Percentiles rank a stretch among this genome's conserved stretches.
Evolutionary conservation across 1,140 invertebrate species (phyloP).

Genomic region (Acromyrmex heyeri): DNA sequence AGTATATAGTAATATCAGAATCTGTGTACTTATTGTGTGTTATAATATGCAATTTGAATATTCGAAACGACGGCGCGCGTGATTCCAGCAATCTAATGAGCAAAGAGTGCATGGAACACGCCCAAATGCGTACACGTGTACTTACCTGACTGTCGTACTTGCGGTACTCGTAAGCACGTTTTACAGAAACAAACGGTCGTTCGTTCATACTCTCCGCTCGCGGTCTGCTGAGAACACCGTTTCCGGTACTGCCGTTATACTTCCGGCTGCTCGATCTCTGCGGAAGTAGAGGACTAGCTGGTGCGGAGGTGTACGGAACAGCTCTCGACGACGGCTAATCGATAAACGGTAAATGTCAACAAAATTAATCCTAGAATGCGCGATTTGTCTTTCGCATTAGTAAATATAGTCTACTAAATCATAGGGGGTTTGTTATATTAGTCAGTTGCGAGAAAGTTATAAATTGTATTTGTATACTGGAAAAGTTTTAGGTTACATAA

Average conservation of each 20-base stretch:
- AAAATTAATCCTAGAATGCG: conserved; percentile 28
- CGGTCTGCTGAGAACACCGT: conserved; percentile 79
- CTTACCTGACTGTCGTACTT: conserved; percentile 87
- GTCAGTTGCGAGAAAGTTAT: neutral
- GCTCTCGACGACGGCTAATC: conserved; percentile 71
- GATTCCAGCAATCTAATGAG: conserved; percentile 41
- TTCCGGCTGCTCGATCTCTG: conserved; percentile 89
- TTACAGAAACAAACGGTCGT: conserved; percentile 89
- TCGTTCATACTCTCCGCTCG: conserved; percentile 86
- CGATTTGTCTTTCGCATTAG: conserved; percentile 19
- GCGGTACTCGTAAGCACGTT: conserved; percentile 89
- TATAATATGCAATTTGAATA: neutral
- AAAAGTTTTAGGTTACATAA: neutral
- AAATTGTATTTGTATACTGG: neutral
- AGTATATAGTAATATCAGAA: neutral
- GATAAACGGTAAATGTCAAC: conserved; percentile 46
- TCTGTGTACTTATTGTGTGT: neutral
- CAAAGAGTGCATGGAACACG: neutral
- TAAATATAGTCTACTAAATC: conserved; percentile 16
- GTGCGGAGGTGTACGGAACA: conserved; percentile 85
- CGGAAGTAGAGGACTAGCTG: conserved; percentile 88
- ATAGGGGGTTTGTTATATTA: neutral
- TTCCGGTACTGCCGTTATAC: conserved; percentile 84
- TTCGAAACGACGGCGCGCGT: conserved; percentile 38
- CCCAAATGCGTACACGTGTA: neutral